These are phyloP conservation scores for Auanema sp. DNA, from an alignment of 2,888 invertebrate genomes.

Conservation along the genomic window DNA sequence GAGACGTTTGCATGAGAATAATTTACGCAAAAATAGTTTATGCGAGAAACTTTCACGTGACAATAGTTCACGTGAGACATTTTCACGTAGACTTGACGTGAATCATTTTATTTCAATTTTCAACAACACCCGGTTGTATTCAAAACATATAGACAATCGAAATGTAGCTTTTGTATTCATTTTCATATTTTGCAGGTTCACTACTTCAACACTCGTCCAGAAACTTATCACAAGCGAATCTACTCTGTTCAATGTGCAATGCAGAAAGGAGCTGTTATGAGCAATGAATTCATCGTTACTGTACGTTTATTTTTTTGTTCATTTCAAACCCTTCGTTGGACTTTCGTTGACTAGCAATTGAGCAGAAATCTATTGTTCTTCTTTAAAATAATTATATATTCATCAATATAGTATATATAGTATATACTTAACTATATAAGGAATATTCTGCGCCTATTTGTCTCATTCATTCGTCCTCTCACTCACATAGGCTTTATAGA, in stretches of 20 bases:
- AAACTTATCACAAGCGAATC: constrained; percentile 70
- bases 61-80: too few relatives aligned
- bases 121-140: too few relatives aligned
- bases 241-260: constrained; percentile 84
- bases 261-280: constrained; percentile 79
- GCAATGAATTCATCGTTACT: constrained; percentile 89
- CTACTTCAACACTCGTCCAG: constrained; percentile 93
- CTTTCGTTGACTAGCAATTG: background rate
- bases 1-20: too few relatives aligned
- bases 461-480: too few relatives aligned
- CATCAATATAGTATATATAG: background rate
- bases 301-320: constrained; percentile 61
- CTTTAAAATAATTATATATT: background rate
- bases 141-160: too few relatives aligned
- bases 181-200: constrained; percentile 54
- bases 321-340: background rate
- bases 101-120: too few relatives aligned
- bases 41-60: too few relatives aligned
- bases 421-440: too few relatives aligned
- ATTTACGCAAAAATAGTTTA: too few relatives aligned
- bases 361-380: background rate
- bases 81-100: constrained; percentile 1
- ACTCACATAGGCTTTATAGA: too few relatives aligned
- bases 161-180: background rate
- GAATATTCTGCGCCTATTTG: too few relatives aligned